Evolutionary conservation across 2,888 invertebrate species (phyloP), one percentile per base, ranked within the genome.

Genomic region (Therioaphis trifolii): DNA sequence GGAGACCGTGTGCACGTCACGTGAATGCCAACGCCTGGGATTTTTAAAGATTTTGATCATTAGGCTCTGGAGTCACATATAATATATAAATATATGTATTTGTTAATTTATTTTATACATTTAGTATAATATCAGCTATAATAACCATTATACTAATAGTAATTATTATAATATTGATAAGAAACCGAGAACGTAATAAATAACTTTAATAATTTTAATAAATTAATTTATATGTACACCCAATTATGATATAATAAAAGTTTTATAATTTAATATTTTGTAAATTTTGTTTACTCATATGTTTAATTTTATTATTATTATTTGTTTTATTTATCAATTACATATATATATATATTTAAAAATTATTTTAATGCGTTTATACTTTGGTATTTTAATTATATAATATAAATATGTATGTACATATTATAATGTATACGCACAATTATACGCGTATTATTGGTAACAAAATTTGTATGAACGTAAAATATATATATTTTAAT

Each of bases 21-120:
- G 27, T 3, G 21, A 55, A 58, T 24, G 35, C 52, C 7, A 78
- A 14, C 29, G 55, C 43, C 40, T 21, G 69, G 66, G 49, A 61
- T 72, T 71, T n/a, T 79, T 71, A 69, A 79, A 55, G 79, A 69
- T 79, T 79, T 82, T 82, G 82, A 82, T 82, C 82, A 82, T 82
- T 74, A 61, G 82, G 82, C 82, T 82, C 74, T 52, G n/a, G 69
- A 79, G 79, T 79, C 79, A 40, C 46, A 18, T 58, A 58, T 24
- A 12, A 24, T 58, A 58, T 58, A 55, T 21, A 15, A 15, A 18
- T 52, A 52, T n/a, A 43, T 40, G n/a, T n/a, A n/a, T n/a, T n/a
- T n/a, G n/a, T n/a, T n/a, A 14, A 68, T 43, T 14, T 68, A 68
- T 43, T 21, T 68, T 69, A 71, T 9, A 71, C 27, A 24, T 63